Evolutionary conservation across 2,113 vertebrate species (phyloP), one percentile per base, ranked within the genome.

Genomic region (Phrynosoma blainvillii): DNA sequence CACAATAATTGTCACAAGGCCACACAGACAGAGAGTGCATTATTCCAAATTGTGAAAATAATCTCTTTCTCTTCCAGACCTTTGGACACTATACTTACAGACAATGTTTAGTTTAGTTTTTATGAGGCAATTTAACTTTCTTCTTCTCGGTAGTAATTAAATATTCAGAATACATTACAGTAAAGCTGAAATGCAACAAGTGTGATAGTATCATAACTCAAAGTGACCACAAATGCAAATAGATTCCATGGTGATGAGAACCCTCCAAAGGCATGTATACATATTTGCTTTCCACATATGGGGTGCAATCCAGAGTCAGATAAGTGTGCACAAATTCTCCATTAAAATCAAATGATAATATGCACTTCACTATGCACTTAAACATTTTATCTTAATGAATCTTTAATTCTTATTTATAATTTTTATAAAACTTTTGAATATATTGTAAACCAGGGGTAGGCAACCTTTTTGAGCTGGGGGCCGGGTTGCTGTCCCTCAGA

Each of bases 161-260:
- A 84, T 73, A 85, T 80, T 85, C 30, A 84, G 20, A 30, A 65
- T 74, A 73, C 40, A 65, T 65, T 87, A 80, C 7, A 62, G 52
- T 79, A 65, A 71, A 36, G 47, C 71, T 42, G 54, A 65, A 62
- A 21, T 79, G 36, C 32, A 10, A 73, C 13, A 21, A 71, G 54
- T 42, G 21, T 27, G 36, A 52, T 65, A 21, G 32, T 52, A 65
- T 80, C 76, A 42, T 65, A 80, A 84, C 78, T 84, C 62, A 77
- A 76, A 78, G 56, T 79, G 52, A 47, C 59, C 65, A 68, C 56
- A 23, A 59, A 73, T 42, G 76, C 84, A 79, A 88, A 84, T 13
- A 77, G 27, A 36, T 59, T 25, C 9, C n/a, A 36, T 70, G 84
- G 52, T n/a, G 40, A 79, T 40, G 21, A 62, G 27, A 32, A 42